phyloP scores from a whole-genome alignment of 1,140 invertebrate genomes.

The Wasmannia auropunctata region DNA sequence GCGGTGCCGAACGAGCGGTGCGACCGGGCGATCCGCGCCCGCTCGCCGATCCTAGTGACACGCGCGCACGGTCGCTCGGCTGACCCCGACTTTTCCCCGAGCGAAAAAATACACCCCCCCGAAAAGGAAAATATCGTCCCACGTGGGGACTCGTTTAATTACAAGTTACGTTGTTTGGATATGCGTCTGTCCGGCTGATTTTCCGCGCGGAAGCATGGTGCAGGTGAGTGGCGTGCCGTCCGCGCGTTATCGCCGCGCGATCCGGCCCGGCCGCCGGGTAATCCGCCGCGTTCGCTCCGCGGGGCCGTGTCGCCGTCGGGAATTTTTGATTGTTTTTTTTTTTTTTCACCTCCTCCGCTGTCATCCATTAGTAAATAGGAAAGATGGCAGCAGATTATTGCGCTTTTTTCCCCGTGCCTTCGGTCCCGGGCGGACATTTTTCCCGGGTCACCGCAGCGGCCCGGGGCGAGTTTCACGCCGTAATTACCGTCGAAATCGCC shows the following conservation, averaged over 20 bases:
- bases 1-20: neutral
- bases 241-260: slow-evolving; percentile 62
- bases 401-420: slow-evolving; percentile 83
- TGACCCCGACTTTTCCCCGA: slow-evolving; percentile 83
- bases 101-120: slow-evolving; percentile 85
- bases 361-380: slow-evolving; percentile 86
- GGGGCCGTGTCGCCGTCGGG: slow-evolving; percentile 73
- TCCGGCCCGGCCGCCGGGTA: slow-evolving; percentile 58
- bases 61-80: slow-evolving; percentile 39
- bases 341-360: slow-evolving; percentile 71
- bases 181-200: slow-evolving; percentile 84
- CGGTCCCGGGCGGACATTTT: slow-evolving; percentile 82
- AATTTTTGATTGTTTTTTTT: slow-evolving; percentile 85
- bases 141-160: slow-evolving; percentile 84
- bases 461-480: slow-evolving; percentile 25
- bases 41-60: neutral
- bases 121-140: slow-evolving; percentile 85
- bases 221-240: slow-evolving; percentile 80
- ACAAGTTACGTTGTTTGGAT: slow-evolving; percentile 85
- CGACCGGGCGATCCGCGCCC: too few species aligned
- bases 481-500: slow-evolving; percentile 55
- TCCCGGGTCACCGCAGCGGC: slow-evolving; percentile 56
- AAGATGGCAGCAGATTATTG: slow-evolving; percentile 86
- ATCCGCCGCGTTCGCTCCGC: slow-evolving; percentile 73
- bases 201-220: slow-evolving; percentile 83